A percentile compares a stretch with the other conserved stretches of the same genome.
Evolutionary conservation across 2,888 invertebrate genomes (phyloP).

Genomic region (Lysandra coridon): DNA sequence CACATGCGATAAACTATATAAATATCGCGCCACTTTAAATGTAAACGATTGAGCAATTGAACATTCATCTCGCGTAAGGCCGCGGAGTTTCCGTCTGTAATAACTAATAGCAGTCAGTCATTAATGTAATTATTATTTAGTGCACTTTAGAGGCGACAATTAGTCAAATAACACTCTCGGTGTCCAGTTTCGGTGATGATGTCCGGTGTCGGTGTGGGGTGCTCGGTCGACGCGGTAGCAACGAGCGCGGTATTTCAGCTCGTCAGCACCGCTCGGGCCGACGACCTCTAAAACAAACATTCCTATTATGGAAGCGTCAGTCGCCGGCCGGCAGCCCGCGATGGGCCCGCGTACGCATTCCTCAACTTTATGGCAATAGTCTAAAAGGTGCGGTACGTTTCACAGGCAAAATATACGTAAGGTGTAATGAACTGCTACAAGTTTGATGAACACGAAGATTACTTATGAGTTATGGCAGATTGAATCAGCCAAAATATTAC

Average conservation of each 20-base stretch:
- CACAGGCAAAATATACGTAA: background rate
- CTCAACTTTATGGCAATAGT: background rate
- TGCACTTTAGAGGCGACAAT: conserved; percentile 11
- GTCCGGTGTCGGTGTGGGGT: background rate
- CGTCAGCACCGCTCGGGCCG: background rate
- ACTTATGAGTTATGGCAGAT: background rate
- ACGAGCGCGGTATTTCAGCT: background rate
- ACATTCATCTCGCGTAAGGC: conserved; percentile 14
- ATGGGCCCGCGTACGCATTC: background rate
- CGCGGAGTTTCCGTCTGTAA: background rate
- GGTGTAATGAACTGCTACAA: background rate
- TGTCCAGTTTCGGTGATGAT: background rate
- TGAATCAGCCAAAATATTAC: background rate
- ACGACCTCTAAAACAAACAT: conserved; percentile 14
- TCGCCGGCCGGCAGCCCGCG: background rate
- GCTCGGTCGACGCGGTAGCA: background rate
- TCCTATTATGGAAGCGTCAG: conserved; percentile 7
- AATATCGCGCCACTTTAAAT: background rate
- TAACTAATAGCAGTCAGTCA: background rate
- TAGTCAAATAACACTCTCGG: background rate
- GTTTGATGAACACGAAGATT: background rate
- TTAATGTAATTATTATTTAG: conserved; percentile 2
- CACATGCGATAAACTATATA: background rate
- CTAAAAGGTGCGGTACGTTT: background rate
- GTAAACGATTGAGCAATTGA: background rate